Conservation (phyloP, 1,140 invertebrate species). For the Oedothorax gibbosus region DNA sequence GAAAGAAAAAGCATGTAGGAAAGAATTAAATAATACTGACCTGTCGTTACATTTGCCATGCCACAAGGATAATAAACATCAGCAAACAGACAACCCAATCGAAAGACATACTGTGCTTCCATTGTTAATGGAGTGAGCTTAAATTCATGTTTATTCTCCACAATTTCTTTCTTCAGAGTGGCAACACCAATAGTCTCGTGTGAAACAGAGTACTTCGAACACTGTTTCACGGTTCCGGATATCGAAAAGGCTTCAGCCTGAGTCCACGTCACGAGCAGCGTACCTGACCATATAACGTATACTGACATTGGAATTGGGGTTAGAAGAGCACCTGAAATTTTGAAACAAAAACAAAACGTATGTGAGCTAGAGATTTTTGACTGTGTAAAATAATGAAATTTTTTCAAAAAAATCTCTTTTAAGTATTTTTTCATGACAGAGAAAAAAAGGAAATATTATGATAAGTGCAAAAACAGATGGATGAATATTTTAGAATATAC, state of each 20-base stretch:
- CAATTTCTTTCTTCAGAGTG: background rate
- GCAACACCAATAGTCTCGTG: background rate
- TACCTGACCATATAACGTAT: constrained; percentile 40
- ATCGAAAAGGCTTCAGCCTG: background rate
- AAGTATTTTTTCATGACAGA: too few relatives aligned
- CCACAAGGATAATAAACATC: constrained; percentile 26
- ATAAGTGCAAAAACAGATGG: too few relatives aligned
- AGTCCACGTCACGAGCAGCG: constrained; percentile 3
- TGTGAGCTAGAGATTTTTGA: too few relatives aligned
- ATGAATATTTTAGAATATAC: too few relatives aligned
- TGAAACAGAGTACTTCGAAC: constrained; percentile 4
- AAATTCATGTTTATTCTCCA: constrained; percentile 11
- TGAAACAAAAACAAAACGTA: background rate
- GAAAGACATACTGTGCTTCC: constrained; percentile 12
- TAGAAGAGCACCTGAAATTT: constrained; percentile 31
- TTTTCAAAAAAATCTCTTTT: too few relatives aligned
- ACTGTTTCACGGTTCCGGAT: background rate
- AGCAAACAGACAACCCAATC: constrained; percentile 4
- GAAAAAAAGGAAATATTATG: too few relatives aligned
- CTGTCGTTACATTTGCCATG: background rate
- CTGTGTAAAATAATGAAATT: too few relatives aligned
- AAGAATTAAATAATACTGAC: background rate
- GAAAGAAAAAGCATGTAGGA: background rate
- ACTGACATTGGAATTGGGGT: constrained; percentile 12
- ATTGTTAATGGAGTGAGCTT: constrained; percentile 10